Evolutionary conservation across 2,113 vertebrate genomes (phyloP), one percentile per base, ranked within the genome.

Genomic region (Scalopus aquaticus): DNA sequence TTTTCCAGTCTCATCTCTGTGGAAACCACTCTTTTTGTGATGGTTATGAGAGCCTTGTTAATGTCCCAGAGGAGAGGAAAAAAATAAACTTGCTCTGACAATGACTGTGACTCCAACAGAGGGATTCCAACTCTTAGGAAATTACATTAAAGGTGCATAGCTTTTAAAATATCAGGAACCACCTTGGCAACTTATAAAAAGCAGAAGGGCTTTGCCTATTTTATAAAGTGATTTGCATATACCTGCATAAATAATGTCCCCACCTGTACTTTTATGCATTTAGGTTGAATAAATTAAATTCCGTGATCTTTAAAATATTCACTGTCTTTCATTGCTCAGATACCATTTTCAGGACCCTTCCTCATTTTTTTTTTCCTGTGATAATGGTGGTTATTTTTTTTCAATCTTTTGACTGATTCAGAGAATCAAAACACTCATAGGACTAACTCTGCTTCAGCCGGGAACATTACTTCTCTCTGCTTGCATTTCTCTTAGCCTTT

Each of bases 171-270:
- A 97, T 96, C 96, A 97, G 97, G 97, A 97, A 97, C 95, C 97
- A 97, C 97, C 97, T 97, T 97, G 96, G 97, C 97, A 97, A 97
- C 96, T 97, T 96, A 96, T 94, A 96, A 97, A 97, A 97, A 97
- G 92, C 97, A 97, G 96, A 97, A 97, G 97, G 97, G 95, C 96
- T 97, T 96, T 97, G 97, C 96, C 97, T 97, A 97, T 97, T 97
- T 97, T 97, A 97, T 97, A 96, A 97, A 97, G 90, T 97, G 95
- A 97, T 97, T 97, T 97, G 97, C 97, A 97, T 97, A 97, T 97
- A 97, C 97, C 97, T 97, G 97, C 97, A 97, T 97, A 97, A 97
- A 97, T 97, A 97, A 97, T 97, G 95, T 97, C 95, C 95, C 97
- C 97, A 97, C 97, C 97, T 97, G 97, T 97, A 97, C 96, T 97